Evolutionary conservation across 2,797 vertebrate genomes (phyloP), one percentile per base, ranked within the genome.

Genomic region (Meriones psammophilus): DNA sequence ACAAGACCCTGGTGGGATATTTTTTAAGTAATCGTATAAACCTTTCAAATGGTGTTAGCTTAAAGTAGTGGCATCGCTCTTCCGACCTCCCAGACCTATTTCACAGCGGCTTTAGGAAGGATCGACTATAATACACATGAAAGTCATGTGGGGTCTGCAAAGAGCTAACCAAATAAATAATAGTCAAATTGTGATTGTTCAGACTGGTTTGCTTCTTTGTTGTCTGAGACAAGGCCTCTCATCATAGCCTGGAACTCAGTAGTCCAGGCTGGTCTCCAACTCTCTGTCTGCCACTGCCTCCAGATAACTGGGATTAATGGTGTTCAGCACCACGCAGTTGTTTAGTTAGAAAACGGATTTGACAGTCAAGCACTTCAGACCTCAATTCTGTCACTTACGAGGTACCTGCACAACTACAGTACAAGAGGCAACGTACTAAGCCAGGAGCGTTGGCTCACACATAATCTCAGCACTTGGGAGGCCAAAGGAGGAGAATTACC

Each of bases 11-110:
- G 36, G 30, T 17, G 42, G 12, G 30, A 30, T 54, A 20, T 14
- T 20, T 66, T 66, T 64, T 83, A 64, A 77, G 42, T 7, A 58
- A 69, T 69, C n/a, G 58, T 42, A 58, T 64, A 66, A 30, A 94
- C 13, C 58, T 92, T 93, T 86, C 50, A 12, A 88, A 87, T 20
- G 54, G 56, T 17, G 69, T 0, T 26, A 50, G 76, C 46, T 62
- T 58, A 46, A 36, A 92, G 36, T 14, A 42, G 20, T 14, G 5
- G 74, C 17, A 26, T 71, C 90, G 36, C 17, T 58, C 20, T 80
- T 28, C 36, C 64, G 73, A 42, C 1, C 88, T 97, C 88, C 81
- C 81, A 92, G 88, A 60, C 1, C 54, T 60, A 66, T 54, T 46
- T 87, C 84, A 39, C 68, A 50, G 58, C 3, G 22, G 39, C 30